These are phyloP conservation scores for Mechanitis messenoides DNA, from an alignment of 2,888 invertebrate genomes.

Conservation along the genomic window DNA sequence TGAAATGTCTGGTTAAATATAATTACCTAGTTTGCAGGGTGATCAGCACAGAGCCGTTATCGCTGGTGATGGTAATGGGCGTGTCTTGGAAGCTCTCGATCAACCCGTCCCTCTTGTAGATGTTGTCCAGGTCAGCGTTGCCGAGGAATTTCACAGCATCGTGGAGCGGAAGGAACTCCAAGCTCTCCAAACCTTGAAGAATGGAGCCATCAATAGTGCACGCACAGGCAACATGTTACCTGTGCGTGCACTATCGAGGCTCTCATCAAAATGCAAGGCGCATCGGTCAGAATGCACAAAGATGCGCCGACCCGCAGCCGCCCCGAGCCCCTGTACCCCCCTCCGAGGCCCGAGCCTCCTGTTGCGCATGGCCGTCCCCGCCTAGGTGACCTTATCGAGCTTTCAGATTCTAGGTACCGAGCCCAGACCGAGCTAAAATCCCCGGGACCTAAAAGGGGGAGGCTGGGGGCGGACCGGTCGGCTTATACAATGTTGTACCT, in stretches of 20 bases:
- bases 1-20: neutral
- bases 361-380: neutral
- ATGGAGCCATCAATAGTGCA: conserved; percentile 29
- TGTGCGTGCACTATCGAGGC: conserved; percentile 3
- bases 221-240: neutral
- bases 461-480: neutral
- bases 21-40: conserved; percentile 60
- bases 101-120: conserved; percentile 84
- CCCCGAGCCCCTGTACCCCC: neutral
- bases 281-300: neutral
- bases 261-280: conserved; percentile 1
- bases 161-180: conserved; percentile 85
- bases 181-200: conserved; percentile 83
- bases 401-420: neutral
- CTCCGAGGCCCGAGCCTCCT: neutral
- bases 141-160: conserved; percentile 87
- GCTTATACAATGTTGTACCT: neutral
- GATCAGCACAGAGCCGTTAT: conserved; percentile 61
- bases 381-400: conserved; percentile 4
- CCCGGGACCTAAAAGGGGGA: neutral
- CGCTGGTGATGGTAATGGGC: conserved; percentile 56
- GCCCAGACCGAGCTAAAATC: neutral
- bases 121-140: conserved; percentile 83
- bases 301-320: neutral
- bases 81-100: conserved; percentile 69